These are phyloP conservation scores for Pimephales promelas DNA, from an alignment of 2,113 vertebrate species.

Conservation along the genomic window DNA sequence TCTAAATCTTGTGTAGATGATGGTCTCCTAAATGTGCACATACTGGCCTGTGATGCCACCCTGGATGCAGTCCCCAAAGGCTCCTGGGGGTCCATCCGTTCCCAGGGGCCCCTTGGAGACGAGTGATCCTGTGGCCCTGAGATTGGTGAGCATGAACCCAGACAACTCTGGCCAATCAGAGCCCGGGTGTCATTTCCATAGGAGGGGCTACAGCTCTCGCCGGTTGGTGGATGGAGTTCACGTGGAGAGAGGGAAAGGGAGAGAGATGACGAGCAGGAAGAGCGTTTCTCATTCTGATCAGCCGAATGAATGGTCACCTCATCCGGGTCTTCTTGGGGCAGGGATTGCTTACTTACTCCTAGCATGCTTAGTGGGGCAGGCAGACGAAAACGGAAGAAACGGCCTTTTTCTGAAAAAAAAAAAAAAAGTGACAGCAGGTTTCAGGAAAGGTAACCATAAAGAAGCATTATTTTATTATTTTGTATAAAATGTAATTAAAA, in stretches of 20 bases:
- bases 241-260: slow-evolving; percentile 64
- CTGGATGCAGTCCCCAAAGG: slow-evolving; percentile 33
- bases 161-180: slow-evolving; percentile 85
- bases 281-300: slow-evolving; percentile 70
- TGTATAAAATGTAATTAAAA: neutral
- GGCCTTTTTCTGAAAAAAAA: slow-evolving; percentile 73
- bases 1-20: slow-evolving; percentile 95
- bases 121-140: slow-evolving; percentile 94
- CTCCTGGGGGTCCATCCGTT: slow-evolving; percentile 81
- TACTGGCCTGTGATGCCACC: slow-evolving; percentile 74
- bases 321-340: slow-evolving; percentile 95
- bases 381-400: slow-evolving; percentile 90
- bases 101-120: slow-evolving; percentile 90
- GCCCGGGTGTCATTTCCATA: slow-evolving; percentile 94
- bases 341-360: slow-evolving; percentile 90
- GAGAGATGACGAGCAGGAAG: slow-evolving; percentile 50
- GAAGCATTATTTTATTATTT: neutral
- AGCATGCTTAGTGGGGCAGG: slow-evolving; percentile 84
- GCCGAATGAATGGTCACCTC: slow-evolving; percentile 89
- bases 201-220: slow-evolving; percentile 90
- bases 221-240: slow-evolving; percentile 88
- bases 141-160: slow-evolving; percentile 84
- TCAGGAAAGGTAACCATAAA: neutral
- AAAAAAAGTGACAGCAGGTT: neutral
- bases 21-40: slow-evolving; percentile 90